A percentile compares a stretch with the other conserved stretches of the same genome.
These are phyloP conservation scores for Lipophrys pholis DNA, from an alignment of 2,113 vertebrate species.

Conservation along the genomic window DNA sequence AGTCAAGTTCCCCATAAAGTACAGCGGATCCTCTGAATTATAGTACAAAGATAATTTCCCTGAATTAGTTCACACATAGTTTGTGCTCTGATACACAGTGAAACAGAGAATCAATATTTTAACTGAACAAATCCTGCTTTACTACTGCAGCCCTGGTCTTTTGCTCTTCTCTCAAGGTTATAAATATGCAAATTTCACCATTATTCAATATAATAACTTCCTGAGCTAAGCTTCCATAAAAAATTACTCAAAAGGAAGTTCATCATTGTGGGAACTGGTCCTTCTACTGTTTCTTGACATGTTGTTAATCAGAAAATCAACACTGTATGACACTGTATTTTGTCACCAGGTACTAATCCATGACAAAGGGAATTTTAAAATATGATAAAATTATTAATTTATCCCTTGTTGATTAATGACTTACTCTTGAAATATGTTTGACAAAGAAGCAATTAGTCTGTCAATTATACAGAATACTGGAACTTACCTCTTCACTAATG, in stretches of 20 bases:
- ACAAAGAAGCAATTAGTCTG: no score
- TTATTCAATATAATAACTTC: constrained; percentile 14
- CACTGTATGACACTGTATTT: neutral
- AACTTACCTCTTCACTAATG: neutral
- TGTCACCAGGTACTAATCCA: neutral
- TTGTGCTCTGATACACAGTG: neutral
- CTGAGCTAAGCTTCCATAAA: neutral
- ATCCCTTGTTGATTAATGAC: neutral
- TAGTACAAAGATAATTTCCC: constrained; percentile 1
- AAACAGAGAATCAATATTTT: constrained; percentile 37
- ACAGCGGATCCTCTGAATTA: neutral
- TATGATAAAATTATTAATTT: constrained; percentile 1
- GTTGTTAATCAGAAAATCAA: neutral
- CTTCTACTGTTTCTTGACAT: neutral
- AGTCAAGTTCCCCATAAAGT: constrained; percentile 3
- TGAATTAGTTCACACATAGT: neutral
- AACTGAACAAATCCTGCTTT: constrained; percentile 30
- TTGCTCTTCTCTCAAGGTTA: neutral
- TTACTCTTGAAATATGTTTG: constrained; percentile 1
- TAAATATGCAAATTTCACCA: constrained; percentile 41
- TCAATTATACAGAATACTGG: neutral
- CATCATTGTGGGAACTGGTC: neutral
- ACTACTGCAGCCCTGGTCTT: neutral
- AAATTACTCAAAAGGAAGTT: constrained; percentile 23
- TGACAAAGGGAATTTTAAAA: neutral